Percentiles rank a stretch among this genome's conserved stretches.
phyloP scores from a whole-genome alignment of 2,113 vertebrate genomes.

The Pseudorasbora parva region DNA sequence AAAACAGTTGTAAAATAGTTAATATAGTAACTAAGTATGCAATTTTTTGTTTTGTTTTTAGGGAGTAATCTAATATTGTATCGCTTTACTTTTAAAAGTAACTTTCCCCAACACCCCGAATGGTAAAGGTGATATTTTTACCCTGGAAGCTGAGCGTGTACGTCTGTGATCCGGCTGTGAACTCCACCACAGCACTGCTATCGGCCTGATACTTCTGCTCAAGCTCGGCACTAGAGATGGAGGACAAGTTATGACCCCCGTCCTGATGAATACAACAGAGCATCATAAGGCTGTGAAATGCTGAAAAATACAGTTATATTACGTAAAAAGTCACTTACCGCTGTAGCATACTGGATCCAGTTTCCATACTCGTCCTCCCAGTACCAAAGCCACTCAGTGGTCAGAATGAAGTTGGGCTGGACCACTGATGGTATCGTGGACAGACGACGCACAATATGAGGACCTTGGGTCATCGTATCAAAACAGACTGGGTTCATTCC shows the following conservation, averaged over 20 bases:
- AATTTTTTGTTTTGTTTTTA: no score
- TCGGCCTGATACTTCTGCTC: conserved; percentile 68
- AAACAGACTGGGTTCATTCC: conserved; percentile 57
- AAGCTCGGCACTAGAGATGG: conserved; percentile 63
- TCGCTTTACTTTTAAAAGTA: no score
- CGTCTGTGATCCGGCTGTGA: conserved; percentile 64
- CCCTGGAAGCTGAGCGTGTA: conserved; percentile 68
- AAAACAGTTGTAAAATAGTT: no score
- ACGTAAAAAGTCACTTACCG: conserved; percentile 59
- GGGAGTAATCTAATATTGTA: no score
- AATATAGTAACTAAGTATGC: no score
- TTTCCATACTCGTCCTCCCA: conserved; percentile 71
- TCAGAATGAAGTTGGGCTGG: conserved; percentile 65
- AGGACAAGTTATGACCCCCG: conserved; percentile 43
- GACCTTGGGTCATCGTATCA: conserved; percentile 67
- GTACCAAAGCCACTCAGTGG: conserved; percentile 76
- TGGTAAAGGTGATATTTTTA: neutral
- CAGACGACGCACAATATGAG: conserved; percentile 60
- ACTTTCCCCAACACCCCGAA: no score
- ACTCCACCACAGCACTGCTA: conserved; percentile 64
- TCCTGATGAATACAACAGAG: conserved; percentile 53
- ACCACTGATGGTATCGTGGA: conserved; percentile 65
- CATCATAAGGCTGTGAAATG: neutral
- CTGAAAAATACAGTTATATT: neutral
- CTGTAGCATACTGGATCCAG: conserved; percentile 68